Percentiles rank a stretch among this genome's conserved stretches.
Conservation (phyloP, 1,140 invertebrate species). For the Yoshiicerus persimilis region DNA sequence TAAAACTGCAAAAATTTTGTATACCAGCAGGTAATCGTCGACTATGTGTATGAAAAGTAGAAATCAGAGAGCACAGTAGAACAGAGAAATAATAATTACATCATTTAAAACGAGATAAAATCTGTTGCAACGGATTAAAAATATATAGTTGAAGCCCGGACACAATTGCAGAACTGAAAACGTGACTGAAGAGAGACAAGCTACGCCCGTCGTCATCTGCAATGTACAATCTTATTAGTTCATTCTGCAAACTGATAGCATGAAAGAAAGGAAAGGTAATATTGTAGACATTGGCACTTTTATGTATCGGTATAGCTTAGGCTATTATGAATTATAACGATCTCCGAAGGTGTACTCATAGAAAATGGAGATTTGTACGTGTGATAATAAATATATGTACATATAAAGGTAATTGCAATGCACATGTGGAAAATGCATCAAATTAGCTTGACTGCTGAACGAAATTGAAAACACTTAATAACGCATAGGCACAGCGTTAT, state of each 20-base stretch:
- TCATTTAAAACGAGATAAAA: background rate
- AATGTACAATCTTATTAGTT: background rate
- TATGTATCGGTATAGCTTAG: background rate
- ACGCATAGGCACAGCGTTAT: background rate
- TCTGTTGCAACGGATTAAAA: background rate
- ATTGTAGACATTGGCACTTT: background rate
- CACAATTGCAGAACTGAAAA: background rate
- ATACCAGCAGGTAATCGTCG: background rate
- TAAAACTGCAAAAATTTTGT: background rate
- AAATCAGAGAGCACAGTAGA: background rate
- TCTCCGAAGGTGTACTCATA: background rate
- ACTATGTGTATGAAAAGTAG: background rate
- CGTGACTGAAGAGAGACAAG: background rate
- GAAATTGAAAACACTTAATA: background rate
- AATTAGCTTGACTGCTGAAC: background rate
- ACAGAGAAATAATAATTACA: background rate
- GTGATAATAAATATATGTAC: background rate
- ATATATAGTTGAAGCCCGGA: background rate
- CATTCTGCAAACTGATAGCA: background rate
- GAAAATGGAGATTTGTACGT: background rate
- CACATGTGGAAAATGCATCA: background rate
- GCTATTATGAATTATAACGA: background rate
- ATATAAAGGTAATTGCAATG: background rate
- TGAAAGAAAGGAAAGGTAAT: background rate
- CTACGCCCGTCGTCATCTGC: slow-evolving; percentile 19